These are phyloP conservation scores for Drosophila eohydei DNA, from an alignment of 2,888 invertebrate genomes.

Conservation along the genomic window DNA sequence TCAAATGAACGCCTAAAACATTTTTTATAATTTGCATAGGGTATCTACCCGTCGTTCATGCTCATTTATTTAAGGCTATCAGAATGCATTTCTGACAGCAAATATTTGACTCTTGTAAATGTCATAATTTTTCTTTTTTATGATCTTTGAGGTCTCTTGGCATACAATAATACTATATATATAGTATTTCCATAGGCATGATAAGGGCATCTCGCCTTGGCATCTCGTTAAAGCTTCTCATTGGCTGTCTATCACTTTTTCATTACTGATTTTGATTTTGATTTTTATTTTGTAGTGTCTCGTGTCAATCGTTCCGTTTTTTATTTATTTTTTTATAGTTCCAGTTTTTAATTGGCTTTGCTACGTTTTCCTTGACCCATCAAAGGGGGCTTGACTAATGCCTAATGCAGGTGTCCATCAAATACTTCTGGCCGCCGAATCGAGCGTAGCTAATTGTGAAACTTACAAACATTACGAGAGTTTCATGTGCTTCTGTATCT, in stretches of 20 bases:
- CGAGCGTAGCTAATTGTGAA: slow-evolving; percentile 16
- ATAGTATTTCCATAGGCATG: slow-evolving; percentile 7
- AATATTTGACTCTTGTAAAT: slow-evolving; percentile 33
- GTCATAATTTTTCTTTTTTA: slow-evolving; percentile 22
- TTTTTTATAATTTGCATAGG: background rate
- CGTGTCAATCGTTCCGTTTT: slow-evolving; percentile 31
- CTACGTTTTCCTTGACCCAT: slow-evolving; percentile 34
- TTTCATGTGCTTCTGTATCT: slow-evolving; percentile 22
- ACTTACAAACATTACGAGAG: slow-evolving; percentile 9
- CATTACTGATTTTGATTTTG: slow-evolving; percentile 5
- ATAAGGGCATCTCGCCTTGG: slow-evolving; percentile 12
- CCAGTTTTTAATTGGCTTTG: slow-evolving; percentile 26
- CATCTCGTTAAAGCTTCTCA: slow-evolving; percentile 28
- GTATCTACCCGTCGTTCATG: background rate
- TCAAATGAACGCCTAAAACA: background rate
- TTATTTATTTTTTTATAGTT: slow-evolving; percentile 11
- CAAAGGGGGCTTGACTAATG: slow-evolving; percentile 7
- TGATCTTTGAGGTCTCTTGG: slow-evolving; percentile 7
- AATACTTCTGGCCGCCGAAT: background rate
- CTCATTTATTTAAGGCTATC: slow-evolving; percentile 6
- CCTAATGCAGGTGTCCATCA: slow-evolving; percentile 34
- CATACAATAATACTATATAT: background rate
- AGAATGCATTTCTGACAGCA: slow-evolving; percentile 28
- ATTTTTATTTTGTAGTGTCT: slow-evolving; percentile 1
- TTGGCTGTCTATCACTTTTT: slow-evolving; percentile 39